These are phyloP conservation scores for Ditylenchus weischeri DNA, from an alignment of 2,888 invertebrate species.

Conservation along the genomic window DNA sequence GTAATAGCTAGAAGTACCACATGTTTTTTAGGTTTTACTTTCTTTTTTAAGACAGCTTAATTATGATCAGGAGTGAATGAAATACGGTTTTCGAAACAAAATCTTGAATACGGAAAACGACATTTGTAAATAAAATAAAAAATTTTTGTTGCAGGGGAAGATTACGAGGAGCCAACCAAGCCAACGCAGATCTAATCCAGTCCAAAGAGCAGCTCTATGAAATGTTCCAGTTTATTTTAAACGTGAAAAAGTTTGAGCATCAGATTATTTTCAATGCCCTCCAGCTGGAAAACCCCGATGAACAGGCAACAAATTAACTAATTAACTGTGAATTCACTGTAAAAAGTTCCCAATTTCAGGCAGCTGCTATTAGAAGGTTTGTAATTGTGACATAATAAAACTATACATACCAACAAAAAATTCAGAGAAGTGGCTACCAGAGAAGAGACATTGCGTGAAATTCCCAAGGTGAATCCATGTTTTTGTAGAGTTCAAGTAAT, in stretches of 20 bases:
- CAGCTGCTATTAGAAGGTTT: constrained; percentile 83
- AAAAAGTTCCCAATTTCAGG: constrained; percentile 59
- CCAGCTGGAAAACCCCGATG: constrained; percentile 90
- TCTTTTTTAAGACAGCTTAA: no score
- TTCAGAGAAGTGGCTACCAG: constrained; percentile 86
- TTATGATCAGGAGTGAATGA: no score
- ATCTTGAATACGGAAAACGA: no score
- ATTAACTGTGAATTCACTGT: no score
- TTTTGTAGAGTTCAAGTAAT: no score
- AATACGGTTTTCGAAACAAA: no score
- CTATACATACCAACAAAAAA: no score
- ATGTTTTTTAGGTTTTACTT: no score
- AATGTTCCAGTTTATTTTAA: constrained; percentile 98
- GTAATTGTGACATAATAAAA: no score
- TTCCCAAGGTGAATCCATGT: constrained; percentile 76
- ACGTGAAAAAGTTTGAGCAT: constrained; percentile 98
- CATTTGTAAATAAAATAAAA: background rate
- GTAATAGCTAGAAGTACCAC: no score
- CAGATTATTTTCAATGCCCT: constrained; percentile 97
- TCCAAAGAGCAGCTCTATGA: constrained; percentile 99
- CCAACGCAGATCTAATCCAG: constrained; percentile 65
- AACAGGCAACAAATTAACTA: constrained; percentile 67
- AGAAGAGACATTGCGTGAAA: constrained; percentile 91
- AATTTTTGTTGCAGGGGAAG: constrained; percentile 34
- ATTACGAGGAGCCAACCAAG: constrained; percentile 37